Percentiles rank a stretch among this genome's conserved stretches.
Evolutionary conservation across 2,888 invertebrate genomes (phyloP).

Genomic region (Phaedon cochleariae): DNA sequence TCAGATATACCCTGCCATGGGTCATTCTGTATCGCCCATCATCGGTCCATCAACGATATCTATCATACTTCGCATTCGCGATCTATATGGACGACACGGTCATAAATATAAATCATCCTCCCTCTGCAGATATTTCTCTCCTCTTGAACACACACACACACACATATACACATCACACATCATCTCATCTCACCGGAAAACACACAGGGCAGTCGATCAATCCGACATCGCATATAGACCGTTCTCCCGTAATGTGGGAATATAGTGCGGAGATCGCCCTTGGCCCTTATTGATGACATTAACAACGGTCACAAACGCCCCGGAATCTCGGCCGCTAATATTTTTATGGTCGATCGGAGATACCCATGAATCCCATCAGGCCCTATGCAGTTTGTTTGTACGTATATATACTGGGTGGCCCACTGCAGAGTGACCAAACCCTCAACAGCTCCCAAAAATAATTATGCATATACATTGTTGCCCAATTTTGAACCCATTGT

Average conservation of each 20-base stretch:
- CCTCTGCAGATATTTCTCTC: not conserved
- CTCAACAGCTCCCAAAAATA: too few species aligned
- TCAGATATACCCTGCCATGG: not conserved
- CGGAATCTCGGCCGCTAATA: conserved; percentile 61
- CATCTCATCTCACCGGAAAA: not conserved
- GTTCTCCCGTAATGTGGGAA: not conserved
- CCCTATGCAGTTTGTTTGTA: conserved; percentile 36
- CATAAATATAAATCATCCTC: conserved; percentile 2
- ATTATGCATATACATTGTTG: too few species aligned
- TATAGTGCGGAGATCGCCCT: too few species aligned
- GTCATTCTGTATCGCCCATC: not conserved
- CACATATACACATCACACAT: not conserved
- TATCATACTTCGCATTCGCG: not conserved
- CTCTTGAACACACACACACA: not conserved
- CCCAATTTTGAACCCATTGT: too few species aligned
- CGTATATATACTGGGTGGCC: too few species aligned
- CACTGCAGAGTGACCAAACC: too few species aligned
- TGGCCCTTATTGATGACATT: conserved; percentile 47
- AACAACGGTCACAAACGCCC: conserved; percentile 56
- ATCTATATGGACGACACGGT: not conserved
- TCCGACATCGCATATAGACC: not conserved
- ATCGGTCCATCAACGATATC: not conserved
- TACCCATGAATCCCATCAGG: conserved; percentile 60
- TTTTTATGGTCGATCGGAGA: conserved; percentile 63
- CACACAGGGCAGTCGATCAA: not conserved